A percentile compares a stretch with the other conserved stretches of the same genome.
Evolutionary conservation across 2,888 invertebrate species (phyloP).

Genomic region (Athalia circularis): DNA sequence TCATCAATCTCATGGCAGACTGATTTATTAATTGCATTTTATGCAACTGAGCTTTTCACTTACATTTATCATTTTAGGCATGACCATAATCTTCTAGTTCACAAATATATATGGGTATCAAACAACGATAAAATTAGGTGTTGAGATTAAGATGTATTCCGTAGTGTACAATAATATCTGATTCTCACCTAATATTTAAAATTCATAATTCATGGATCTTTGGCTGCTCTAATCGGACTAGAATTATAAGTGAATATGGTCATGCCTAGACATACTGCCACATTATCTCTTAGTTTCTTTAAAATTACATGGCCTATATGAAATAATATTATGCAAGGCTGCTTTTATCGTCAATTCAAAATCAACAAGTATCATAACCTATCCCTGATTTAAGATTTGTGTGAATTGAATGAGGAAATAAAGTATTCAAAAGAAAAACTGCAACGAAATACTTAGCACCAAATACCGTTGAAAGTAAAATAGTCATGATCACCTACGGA

Average conservation of each 20-base stretch:
- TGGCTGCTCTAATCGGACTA: background rate
- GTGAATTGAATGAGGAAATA: background rate
- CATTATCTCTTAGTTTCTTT: background rate
- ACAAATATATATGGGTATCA: background rate
- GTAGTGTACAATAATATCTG: background rate
- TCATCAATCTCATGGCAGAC: conserved; percentile 31
- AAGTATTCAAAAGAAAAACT: background rate
- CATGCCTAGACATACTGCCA: conserved; percentile 15
- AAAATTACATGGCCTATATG: background rate
- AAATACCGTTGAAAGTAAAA: conserved; percentile 20
- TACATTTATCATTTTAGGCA: conserved; percentile 13
- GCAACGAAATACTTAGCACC: conserved; percentile 40
- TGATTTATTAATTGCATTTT: conserved; percentile 29
- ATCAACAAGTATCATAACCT: background rate
- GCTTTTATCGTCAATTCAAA: background rate
- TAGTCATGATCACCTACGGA: conserved; percentile 15
- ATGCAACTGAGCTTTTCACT: conserved; percentile 21
- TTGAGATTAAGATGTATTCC: background rate
- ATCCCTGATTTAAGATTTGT: background rate
- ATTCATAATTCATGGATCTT: background rate
- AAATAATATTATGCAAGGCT: background rate
- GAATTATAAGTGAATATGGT: conserved; percentile 16
- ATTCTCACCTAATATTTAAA: conserved; percentile 1
- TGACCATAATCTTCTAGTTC: conserved; percentile 15
- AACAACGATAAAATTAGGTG: background rate